These are phyloP conservation scores for Pungitius pungitius DNA, from an alignment of 2,113 vertebrate species.

Conservation along the genomic window DNA sequence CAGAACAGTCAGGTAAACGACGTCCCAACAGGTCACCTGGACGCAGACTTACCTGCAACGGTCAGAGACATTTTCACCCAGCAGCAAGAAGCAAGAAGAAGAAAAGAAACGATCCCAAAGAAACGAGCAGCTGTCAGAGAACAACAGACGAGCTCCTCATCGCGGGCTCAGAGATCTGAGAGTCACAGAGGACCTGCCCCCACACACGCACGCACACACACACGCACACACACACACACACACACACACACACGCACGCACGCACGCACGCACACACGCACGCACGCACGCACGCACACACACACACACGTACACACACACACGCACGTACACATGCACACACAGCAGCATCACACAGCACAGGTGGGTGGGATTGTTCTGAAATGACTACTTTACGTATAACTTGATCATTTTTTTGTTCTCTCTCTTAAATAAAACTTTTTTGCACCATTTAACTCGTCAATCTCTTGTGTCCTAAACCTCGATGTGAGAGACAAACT, in stretches of 20 bases:
- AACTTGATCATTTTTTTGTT: too few relatives aligned
- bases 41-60: slow-evolving; percentile 63
- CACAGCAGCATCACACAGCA: too few relatives aligned
- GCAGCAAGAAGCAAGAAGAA: not conserved
- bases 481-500: too few relatives aligned
- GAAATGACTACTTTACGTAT: too few relatives aligned
- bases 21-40: not conserved
- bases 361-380: not conserved
- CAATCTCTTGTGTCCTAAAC: too few relatives aligned
- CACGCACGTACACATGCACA: too few relatives aligned
- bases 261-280: slow-evolving; percentile 14
- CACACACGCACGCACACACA: slow-evolving; percentile 7
- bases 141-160: slow-evolving; percentile 46
- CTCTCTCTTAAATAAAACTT: too few relatives aligned
- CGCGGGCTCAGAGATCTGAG: slow-evolving; percentile 23
- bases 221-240: slow-evolving; percentile 8
- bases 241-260: slow-evolving; percentile 6
- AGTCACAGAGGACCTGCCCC: not conserved
- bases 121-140: slow-evolving; percentile 29
- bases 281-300: not conserved
- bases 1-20: too few relatives aligned
- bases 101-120: slow-evolving; percentile 31
- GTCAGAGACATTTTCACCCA: slow-evolving; percentile 59
- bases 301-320: too few relatives aligned
- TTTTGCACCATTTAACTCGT: too few relatives aligned